Evolutionary conservation across 2,797 vertebrate species (phyloP), one percentile per base, ranked within the genome.

Genomic region (Rhinogobio ventralis): DNA sequence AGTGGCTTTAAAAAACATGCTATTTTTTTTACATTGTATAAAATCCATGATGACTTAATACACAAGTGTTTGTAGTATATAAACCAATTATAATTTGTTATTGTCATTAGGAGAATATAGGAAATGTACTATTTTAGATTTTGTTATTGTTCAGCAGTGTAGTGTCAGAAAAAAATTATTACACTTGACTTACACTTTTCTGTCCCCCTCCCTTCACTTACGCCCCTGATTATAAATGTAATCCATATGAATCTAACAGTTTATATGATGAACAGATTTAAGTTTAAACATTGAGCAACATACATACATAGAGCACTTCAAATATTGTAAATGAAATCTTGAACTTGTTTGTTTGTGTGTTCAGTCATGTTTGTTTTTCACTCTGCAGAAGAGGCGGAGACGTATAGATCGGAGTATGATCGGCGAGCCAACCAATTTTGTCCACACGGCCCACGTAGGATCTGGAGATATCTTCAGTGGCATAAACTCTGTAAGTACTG

Each of bases 351-450:
- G 36, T 78, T 62, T 67, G 8, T 67, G 39, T 30, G 23, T 72
- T 72, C 11, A 82, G n/a, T 0, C n/a, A 4, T 79, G 6, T 51
- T 80, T 60, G 62, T 88, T 89, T 89, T 15, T 64, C 39, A 19
- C 13, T 91, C 87, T 90, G 86, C 90, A 96, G 96, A 97, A 97
- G 89, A 92, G 96, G 86, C 93, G 96, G 79, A 93, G 96, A 67
- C 94, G 95, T 42, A 96, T 96, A 77, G 96, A 97, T 92, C 93
- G 96, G 79, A 96, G 95, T 89, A 96, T 97, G 96, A 97, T 97
- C 36, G 96, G 96, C 28, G 96, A 96, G 79, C 96, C 96, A 0
- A 97, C 95, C 15, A 97, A 97, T 90, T 97, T 96, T 7, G 96
- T 97, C 33, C 96, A 97, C 88, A 97, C 96, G 0, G 96, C 96